A percentile compares a stretch with the other conserved stretches of the same genome.
Evolutionary conservation across 2,113 vertebrate genomes (phyloP).

Genomic region (Ammodytes dubius): DNA sequence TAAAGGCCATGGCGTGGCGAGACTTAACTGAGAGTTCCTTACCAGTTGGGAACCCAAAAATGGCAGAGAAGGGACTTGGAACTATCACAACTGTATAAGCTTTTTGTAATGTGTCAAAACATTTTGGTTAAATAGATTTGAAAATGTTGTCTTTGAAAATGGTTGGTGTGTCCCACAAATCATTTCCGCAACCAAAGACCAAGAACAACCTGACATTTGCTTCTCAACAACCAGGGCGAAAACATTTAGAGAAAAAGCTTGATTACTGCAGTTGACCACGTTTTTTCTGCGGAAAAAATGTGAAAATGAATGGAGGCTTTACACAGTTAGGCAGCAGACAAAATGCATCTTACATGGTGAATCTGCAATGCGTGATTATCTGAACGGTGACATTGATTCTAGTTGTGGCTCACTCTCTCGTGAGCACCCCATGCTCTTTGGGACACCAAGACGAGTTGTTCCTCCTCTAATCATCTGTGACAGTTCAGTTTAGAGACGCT

Average conservation of each 20-base stretch:
- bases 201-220: constrained; percentile 25
- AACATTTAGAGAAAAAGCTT: constrained; percentile 51
- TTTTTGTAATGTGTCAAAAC: too few relatives aligned
- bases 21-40: too few relatives aligned
- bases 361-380: constrained; percentile 79
- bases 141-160: constrained; percentile 19
- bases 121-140: constrained; percentile 37
- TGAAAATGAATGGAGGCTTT: constrained; percentile 82
- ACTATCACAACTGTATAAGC: too few relatives aligned
- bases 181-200: constrained; percentile 31
- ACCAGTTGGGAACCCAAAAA: too few relatives aligned
- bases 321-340: constrained; percentile 78
- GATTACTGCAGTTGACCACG: constrained; percentile 58
- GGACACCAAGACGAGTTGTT: constrained; percentile 80
- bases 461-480: constrained; percentile 82
- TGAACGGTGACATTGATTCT: constrained; percentile 83
- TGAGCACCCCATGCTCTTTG: constrained; percentile 83
- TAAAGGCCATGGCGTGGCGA: too few relatives aligned
- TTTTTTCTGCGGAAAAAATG: constrained; percentile 61
- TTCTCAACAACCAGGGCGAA: constrained; percentile 43
- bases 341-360: constrained; percentile 86
- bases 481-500: constrained; percentile 79
- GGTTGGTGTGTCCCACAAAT: constrained; percentile 53
- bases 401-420: constrained; percentile 76
- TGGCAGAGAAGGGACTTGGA: too few relatives aligned